Conservation (phyloP, 1,140 invertebrate species). For the Caenorhabditis remanei region DNA sequence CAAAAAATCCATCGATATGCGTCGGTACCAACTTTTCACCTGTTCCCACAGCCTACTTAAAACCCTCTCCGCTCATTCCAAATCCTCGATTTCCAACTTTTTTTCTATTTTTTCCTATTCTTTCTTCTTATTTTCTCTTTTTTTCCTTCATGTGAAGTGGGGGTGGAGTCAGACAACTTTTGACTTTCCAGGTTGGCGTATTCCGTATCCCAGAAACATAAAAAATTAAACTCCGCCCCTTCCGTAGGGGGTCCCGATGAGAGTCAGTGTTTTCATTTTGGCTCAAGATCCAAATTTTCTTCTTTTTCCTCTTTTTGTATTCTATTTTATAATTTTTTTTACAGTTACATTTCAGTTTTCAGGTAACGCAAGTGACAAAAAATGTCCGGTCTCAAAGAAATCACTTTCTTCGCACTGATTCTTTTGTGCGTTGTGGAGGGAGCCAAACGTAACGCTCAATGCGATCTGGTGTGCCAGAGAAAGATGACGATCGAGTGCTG, state of each 20-base stretch:
- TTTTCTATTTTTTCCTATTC: neutral
- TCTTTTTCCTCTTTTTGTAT: neutral
- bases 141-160: neutral
- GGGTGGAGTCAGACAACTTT: slow-evolving; percentile 21
- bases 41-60: slow-evolving; percentile 26
- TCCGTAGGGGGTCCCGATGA: neutral
- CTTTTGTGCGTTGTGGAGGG: neutral
- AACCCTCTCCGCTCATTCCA: neutral
- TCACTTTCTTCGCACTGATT: neutral
- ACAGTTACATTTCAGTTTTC: neutral
- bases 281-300: neutral
- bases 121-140: neutral
- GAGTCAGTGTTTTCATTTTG: too few relatives aligned
- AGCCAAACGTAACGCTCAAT: slow-evolving; percentile 33
- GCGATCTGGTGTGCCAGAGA: slow-evolving; percentile 47
- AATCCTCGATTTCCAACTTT: neutral
- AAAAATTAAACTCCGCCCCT: neutral
- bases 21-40: slow-evolving; percentile 5
- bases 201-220: slow-evolving; percentile 24
- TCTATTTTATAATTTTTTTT: neutral
- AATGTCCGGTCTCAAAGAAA: slow-evolving; percentile 10
- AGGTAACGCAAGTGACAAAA: slow-evolving; percentile 40
- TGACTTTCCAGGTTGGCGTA: neutral
- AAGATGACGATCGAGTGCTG: slow-evolving; percentile 63
- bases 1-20: slow-evolving; percentile 30